Base-by-base conservation (phyloP, 2,888 invertebrate genomes). In the Minunthozetes semirufus region DNA sequence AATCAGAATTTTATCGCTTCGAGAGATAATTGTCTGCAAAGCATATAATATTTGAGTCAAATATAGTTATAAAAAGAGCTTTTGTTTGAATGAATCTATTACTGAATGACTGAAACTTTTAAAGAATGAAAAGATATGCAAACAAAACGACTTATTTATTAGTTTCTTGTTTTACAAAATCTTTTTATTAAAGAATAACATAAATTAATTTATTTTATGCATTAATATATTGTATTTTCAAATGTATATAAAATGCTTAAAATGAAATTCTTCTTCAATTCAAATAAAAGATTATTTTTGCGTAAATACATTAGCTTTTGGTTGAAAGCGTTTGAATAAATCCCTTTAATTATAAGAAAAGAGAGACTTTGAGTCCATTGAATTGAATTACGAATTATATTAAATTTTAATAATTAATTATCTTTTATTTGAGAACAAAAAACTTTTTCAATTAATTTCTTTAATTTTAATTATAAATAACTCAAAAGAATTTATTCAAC, bases 311-410 rank as follows among this genome's bases (percentile, higher is more conserved):
- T 29, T 66, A 27, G 63, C 38, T 66, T 66, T 66, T 19, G 38
- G 63, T 66, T 66, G 63, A 66, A 38, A 19, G 38, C 63, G 15
- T 66, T 33, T 66, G 33, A 66, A 66, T 66, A 66, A 66, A 66
- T 38, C 38, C 27, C n/a, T 27, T 66, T 66, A 66, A 66, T 66
- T 38, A 38, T 66, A 66, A 38, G 13, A 29, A 66, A 11, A 66
- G 38, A 33, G 27, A 29, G 29, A 22, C 25, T 61, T 25, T 61
- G 2, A 33, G 27, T 19, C 9, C 22, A 59, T 3, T 59, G 5
- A 22, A 27, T 27, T 59, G 15, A 59, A 59, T 6, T 27, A 8
- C 22, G 19, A 59, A 59, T 27, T 25, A 59, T 59, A 59, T 59
- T 59, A 59, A 15, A 59, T 59, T 59, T 59, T 59, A 59, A 59